Base-by-base conservation (phyloP, 1,140 invertebrate species). In the Eciton burchellii region DNA sequence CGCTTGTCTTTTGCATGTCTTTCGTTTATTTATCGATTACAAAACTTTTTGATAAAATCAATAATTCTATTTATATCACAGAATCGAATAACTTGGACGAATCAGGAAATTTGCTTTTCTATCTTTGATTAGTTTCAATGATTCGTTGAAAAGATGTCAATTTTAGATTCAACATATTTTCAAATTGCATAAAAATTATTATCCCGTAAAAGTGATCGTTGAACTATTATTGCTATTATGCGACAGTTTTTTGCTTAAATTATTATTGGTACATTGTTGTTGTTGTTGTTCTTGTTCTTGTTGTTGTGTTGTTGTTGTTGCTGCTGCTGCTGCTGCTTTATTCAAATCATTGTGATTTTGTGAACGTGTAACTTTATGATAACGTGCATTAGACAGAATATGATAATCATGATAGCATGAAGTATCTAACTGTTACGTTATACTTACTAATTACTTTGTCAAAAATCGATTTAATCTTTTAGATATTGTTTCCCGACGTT, bases 61-160 rank as follows among this genome's bases (percentile, higher is more conserved):
- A n/a, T n/a, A n/a, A n/a, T n/a, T n/a, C n/a, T n/a, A n/a, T n/a
- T n/a, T n/a, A n/a, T n/a, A n/a, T n/a, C n/a, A n/a, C n/a, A n/a
- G n/a, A n/a, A n/a, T n/a, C n/a, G 35, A 63, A 54, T 77, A 74
- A 29, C 49, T 66, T 56, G 57, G 83, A 88, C 86, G 86, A 88
- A 89, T 90, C 83, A 57, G 85, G 85, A 82, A 89, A 89, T 89
- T 89, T 88, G 83, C 66, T 29, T 52, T 16, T 41, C 11, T 29
- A 76, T 70, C 79, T 71, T 41, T 65, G 16, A 57, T 60, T 56
- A 19, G 49, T 72, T 56, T 65, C 16, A 19, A 45, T 16, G 43
- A 76, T 14, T 56, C 16, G 43, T 77, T 57, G 14, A 76, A 74
- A 54, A 26, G 2, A 6, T 16, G 24, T 49, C 29, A 9, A 14